Conservation (phyloP, 2,888 invertebrate species). For the Pseudolycoriella hygida region DNA sequence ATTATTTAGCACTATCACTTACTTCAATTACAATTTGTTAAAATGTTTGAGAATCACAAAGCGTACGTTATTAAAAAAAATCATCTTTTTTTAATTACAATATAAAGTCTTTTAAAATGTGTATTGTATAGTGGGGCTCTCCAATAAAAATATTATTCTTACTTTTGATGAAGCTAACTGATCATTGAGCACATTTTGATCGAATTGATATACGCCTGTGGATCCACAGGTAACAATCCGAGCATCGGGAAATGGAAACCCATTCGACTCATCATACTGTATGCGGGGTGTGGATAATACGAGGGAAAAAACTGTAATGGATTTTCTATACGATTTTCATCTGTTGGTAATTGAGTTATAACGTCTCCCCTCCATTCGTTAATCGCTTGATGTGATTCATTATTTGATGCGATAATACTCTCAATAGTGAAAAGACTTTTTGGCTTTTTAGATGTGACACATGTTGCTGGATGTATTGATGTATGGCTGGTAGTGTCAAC, state of each 20-base stretch:
- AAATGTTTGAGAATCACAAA: too few species aligned
- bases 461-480: background rate
- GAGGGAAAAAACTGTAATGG: background rate
- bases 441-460: background rate
- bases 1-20: too few species aligned
- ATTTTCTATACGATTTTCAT: background rate
- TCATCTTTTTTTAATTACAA: constrained; percentile 38
- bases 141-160: background rate
- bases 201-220: background rate
- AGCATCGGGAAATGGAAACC: background rate
- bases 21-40: too few species aligned
- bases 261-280: background rate
- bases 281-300: background rate
- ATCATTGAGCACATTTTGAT: background rate
- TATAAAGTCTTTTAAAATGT: constrained; percentile 30
- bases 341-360: background rate
- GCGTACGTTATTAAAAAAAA: too few species aligned
- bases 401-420: background rate
- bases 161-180: background rate
- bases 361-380: background rate
- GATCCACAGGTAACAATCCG: background rate
- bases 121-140: too few species aligned
- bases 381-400: background rate
- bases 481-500: too few species aligned
- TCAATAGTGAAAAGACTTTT: background rate